Evolutionary conservation across 2,113 vertebrate genomes (phyloP), one percentile per base, ranked within the genome.

Genomic region (Xyliphius kryptos): DNA sequence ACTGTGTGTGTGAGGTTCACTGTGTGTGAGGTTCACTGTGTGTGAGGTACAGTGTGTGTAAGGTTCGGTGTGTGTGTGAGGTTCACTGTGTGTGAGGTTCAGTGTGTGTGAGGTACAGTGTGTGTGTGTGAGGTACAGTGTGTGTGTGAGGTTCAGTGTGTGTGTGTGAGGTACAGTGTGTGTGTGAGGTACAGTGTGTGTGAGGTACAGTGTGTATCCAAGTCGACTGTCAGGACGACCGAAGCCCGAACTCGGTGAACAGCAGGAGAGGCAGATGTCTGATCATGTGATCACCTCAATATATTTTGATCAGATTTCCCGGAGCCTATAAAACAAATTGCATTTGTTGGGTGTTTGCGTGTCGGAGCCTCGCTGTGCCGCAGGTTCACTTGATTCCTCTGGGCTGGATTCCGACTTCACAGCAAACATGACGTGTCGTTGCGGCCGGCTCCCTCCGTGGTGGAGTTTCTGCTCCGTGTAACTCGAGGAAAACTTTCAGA

Each of bases 301-400:
- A 6, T 54, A 63, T n/a, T 53, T 63, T 53, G 37, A 44, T 53
- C 47, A 61, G 36, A 52, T 52, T 51, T 62, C 60, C 59, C 41
- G 40, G 21, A 6, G 32, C 36, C 21, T 53, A 21, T 4, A 37
- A 63, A 36, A 10, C 14, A 43, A 62, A 63, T 46, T 54, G 40
- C 14, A 54, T 46, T 63, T 44, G 20, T 46, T 46, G 14, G 15
- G n/a, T 3, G 13, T 44, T 12, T 5, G 38, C 19, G 10, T 13
- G n/a, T n/a, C n/a, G n/a, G n/a, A n/a, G 16, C 16, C 9, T 19
- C 8, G 19, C 56, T 15, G 40, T 1, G 43, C 43, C 11, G 22
- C 13, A 32, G 26, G 26, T 32, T 32, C 26, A n/a, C n/a, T n/a
- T n/a, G n/a, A n/a, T n/a, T 32, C 26, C 26, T 6, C 26, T 32